Conservation (phyloP, 2,888 invertebrate species). For the Drosophila algonquin region DNA sequence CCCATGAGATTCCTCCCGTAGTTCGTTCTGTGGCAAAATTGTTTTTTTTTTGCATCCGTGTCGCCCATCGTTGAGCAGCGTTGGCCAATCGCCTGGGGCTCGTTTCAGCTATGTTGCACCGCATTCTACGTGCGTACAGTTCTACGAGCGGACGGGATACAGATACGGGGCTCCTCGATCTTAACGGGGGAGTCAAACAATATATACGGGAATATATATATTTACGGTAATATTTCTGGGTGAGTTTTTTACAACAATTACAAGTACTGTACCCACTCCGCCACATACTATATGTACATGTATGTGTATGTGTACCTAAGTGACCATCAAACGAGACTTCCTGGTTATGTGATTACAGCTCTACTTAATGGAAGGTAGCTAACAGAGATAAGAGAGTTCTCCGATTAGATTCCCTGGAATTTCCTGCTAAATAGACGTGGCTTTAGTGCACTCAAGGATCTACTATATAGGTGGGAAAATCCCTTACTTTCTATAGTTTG, state of each 20-base stretch:
- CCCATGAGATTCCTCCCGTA: not conserved
- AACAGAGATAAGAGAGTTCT: constrained; percentile 9
- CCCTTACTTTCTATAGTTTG: not conserved
- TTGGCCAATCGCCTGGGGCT: constrained; percentile 53
- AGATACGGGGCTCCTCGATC: constrained; percentile 23
- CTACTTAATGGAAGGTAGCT: constrained; percentile 20
- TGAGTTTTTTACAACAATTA: constrained; percentile 18
- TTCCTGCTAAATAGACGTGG: constrained; percentile 10
- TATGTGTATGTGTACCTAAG: not conserved
- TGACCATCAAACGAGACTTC: constrained; percentile 32
- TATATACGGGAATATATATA: constrained; percentile 5
- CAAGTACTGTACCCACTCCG: not conserved
- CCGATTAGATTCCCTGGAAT: constrained; percentile 34
- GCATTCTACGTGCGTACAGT: constrained; percentile 73
- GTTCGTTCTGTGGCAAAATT: not conserved
- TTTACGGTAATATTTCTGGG: constrained; percentile 25
- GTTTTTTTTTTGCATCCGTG: constrained; percentile 63
- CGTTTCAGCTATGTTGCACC: constrained; percentile 62
- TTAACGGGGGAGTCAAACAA: constrained; percentile 5
- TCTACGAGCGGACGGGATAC: constrained; percentile 51
- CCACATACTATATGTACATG: not conserved
- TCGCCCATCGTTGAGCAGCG: constrained; percentile 36
- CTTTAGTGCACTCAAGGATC: not conserved
- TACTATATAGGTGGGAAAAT: not conserved
- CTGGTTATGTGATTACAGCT: constrained; percentile 29